A percentile compares a stretch with the other conserved stretches of the same genome.
These are phyloP conservation scores for Sphaeramia orbicularis DNA, from an alignment of 2,797 vertebrate species.

Conservation along the genomic window DNA sequence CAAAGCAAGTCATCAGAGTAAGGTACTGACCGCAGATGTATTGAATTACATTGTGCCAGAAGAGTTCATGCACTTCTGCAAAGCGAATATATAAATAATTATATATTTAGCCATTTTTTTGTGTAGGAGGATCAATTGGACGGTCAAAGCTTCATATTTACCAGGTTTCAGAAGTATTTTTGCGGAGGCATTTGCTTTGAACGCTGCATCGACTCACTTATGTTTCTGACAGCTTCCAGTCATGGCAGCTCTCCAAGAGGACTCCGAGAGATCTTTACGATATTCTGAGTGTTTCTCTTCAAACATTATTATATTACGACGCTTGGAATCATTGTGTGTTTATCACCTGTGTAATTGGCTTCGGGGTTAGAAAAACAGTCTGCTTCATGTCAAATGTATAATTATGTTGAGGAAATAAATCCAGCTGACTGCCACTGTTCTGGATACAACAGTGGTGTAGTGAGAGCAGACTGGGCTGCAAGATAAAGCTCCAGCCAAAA, in stretches of 20 bases:
- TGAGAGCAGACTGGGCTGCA: conserved; percentile 45
- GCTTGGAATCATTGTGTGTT: not conserved
- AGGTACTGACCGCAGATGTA: too few species aligned
- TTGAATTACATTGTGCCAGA: too few species aligned
- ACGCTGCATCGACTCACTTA: conserved; percentile 16
- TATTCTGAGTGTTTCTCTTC: conserved; percentile 9
- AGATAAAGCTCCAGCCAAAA: conserved; percentile 66
- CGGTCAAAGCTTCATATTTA: not conserved
- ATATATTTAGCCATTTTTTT: too few species aligned
- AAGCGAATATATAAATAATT: too few species aligned
- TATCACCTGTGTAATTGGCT: conserved; percentile 4
- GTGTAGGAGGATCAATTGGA: too few species aligned
- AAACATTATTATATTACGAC: conserved; percentile 6
- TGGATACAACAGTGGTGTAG: conserved; percentile 27
- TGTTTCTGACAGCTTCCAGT: conserved; percentile 37
- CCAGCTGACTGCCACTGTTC: conserved; percentile 24
- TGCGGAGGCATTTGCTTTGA: conserved; percentile 36
- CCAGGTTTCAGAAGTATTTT: conserved; percentile 48
- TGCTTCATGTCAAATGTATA: conserved; percentile 24
- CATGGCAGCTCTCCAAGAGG: conserved; percentile 32
- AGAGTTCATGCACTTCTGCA: too few species aligned
- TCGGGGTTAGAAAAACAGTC: conserved; percentile 13
- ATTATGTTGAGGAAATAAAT: conserved; percentile 41
- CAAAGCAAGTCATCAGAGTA: too few species aligned
- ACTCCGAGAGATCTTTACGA: conserved; percentile 1